phyloP scores from a whole-genome alignment of 1,140 invertebrate species.

The Pogonomyrmex barbatus region DNA sequence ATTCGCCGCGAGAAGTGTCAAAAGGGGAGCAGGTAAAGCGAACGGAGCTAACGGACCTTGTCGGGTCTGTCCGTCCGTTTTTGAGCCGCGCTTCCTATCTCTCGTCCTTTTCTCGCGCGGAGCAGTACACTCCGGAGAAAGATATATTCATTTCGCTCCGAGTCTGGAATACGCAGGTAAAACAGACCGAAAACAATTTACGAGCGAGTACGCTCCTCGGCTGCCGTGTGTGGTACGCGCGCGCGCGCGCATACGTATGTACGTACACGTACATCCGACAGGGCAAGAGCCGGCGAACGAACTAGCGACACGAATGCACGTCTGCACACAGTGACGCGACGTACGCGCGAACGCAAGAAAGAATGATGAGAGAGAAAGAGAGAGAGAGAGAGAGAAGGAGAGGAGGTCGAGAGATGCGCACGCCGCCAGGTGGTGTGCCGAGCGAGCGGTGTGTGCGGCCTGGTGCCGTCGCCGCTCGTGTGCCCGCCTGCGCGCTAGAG shows the following conservation, averaged over 20 bases:
- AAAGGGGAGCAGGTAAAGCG: conserved; percentile 31
- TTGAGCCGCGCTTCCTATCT: conserved; percentile 1
- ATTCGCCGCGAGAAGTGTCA: conserved; percentile 18
- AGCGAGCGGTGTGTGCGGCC: conserved; percentile 67
- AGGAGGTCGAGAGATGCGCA: conserved; percentile 66
- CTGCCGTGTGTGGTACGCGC: background rate
- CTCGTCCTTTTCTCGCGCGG: background rate
- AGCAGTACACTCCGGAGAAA: background rate
- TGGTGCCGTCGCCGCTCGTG: conserved; percentile 67
- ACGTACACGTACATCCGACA: background rate
- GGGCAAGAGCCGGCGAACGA: conserved; percentile 25
- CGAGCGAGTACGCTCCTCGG: conserved; percentile 35
- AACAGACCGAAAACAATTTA: conserved; percentile 44
- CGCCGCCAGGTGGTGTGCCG: conserved; percentile 74
- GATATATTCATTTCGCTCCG: conserved; percentile 27
- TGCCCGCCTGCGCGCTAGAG: conserved; percentile 50
- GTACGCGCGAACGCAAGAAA: background rate
- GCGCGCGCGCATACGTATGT: no score
- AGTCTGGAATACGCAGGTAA: conserved; percentile 46
- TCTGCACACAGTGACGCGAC: conserved; percentile 22
- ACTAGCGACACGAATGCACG: conserved; percentile 31
- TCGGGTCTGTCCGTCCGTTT: conserved; percentile 8
- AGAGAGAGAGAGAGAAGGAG: background rate
- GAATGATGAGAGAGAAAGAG: background rate
- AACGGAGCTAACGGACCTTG: conserved; percentile 25